A percentile compares a stretch with the other conserved stretches of the same genome.
Conservation (phyloP, 2,113 vertebrate genomes). For the Damaliscus lunatus region DNA sequence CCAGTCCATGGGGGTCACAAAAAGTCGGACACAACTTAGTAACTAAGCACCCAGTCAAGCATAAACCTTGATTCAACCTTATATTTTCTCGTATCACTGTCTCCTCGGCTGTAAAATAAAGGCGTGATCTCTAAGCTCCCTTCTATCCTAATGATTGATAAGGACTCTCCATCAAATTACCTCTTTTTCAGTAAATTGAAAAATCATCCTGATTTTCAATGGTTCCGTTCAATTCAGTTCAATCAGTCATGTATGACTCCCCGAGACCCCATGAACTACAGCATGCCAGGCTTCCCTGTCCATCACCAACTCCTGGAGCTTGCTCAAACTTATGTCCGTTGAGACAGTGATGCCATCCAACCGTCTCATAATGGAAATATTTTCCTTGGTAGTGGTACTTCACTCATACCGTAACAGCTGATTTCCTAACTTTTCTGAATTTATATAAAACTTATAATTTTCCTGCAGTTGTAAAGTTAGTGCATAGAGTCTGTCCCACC, state of each 20-base stretch:
- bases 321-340: not conserved
- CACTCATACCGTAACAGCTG: not conserved
- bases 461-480: not conserved
- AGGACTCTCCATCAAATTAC: not conserved
- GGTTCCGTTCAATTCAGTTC: not conserved
- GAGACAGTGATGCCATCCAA: not conserved
- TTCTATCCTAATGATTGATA: not conserved
- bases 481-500: no score
- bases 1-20: not conserved
- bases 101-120: not conserved
- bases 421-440: not conserved
- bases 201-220: not conserved
- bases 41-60: not conserved
- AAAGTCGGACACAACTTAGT: not conserved
- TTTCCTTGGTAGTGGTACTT: not conserved
- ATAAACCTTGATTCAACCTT: not conserved
- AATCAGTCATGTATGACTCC: not conserved
- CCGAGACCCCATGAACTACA: accelerated
- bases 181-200: not conserved
- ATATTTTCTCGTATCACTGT: accelerated
- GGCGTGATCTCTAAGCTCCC: not conserved
- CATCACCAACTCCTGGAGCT: not conserved
- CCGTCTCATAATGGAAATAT: not conserved
- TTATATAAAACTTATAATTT: not conserved
- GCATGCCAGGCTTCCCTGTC: not conserved